Evolutionary conservation across 1,140 invertebrate genomes (phyloP), one percentile per base, ranked within the genome.

Genomic region (Drosophila nikananu): DNA sequence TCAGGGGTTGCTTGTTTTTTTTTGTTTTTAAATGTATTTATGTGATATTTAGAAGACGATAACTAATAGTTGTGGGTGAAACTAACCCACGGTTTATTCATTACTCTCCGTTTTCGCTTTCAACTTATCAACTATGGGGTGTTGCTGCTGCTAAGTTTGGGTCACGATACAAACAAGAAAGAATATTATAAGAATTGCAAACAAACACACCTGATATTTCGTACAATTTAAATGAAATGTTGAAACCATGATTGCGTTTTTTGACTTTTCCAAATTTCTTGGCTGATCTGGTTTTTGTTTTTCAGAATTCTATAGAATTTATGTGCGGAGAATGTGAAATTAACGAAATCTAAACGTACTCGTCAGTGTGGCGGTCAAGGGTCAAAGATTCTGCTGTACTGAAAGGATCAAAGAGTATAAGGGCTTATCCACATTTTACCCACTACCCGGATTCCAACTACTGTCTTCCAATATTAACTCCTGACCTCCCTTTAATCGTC

Each of bases 401-500:
- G 8, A 30, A 9, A 30, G 6, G 5, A 23, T 13, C 19, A 12
- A 21, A 46, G 12, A 13, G 6, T 21, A 12, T 21, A 21, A 21
- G 19, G 19, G 19, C 12, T 44, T 21, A 46, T 13, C 19, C 6
- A 41, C 39, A 41, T 5, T 25, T 25, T 6, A 27, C 25, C 49
- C 61, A 8, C 13, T 13, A 23, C 10, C 32, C 23, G 63, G 21
- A 37, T 37, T 41, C 17, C 17, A 59, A 15, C 58, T 35, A 21
- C 27, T 19, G 6, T 19, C n/a, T 54, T 7, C n/a, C n/a, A 48
- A 4, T 48, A 23, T 9, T 49, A 9, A 49, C 46, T 82, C 3
- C 10, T 1, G 3, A 9, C 3, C 30, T 10, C 10, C 32, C 13
- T 23, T 73, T 82, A 92, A 41, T 92, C 91, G 21, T 92, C 91